These are phyloP conservation scores for Neoniphon sammara DNA, from an alignment of 2,797 vertebrate genomes.

Conservation along the genomic window DNA sequence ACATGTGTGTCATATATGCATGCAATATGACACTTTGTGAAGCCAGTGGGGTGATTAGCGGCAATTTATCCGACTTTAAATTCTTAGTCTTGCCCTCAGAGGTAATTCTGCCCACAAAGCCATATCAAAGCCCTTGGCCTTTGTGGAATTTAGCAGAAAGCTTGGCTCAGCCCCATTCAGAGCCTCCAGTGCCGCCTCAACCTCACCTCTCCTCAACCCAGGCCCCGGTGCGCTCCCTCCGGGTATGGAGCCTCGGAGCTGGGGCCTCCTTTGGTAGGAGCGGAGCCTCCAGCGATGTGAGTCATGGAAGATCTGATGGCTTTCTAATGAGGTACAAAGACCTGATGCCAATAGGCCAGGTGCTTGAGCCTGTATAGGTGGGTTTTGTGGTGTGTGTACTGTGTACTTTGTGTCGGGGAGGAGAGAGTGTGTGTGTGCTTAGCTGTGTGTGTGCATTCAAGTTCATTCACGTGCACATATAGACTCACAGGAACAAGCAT, in stretches of 20 bases:
- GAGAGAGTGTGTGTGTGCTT: slow-evolving; percentile 55
- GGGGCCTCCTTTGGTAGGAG: slow-evolving; percentile 58
- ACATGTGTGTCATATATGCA: slow-evolving; percentile 15
- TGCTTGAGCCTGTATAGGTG: slow-evolving; percentile 58
- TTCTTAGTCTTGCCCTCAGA: slow-evolving; percentile 69
- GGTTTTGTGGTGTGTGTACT: slow-evolving; percentile 51
- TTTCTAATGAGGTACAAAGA: slow-evolving; percentile 73
- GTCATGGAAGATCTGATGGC: slow-evolving; percentile 67
- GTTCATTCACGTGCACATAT: slow-evolving; percentile 36
- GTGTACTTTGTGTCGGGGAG: slow-evolving; percentile 39
- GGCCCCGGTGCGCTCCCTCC: slow-evolving; percentile 34
- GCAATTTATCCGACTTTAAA: slow-evolving; percentile 54
- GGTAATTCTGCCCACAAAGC: slow-evolving; percentile 62
- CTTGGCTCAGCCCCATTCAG: slow-evolving; percentile 11
- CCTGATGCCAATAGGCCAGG: slow-evolving; percentile 69
- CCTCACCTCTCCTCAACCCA: slow-evolving; percentile 41
- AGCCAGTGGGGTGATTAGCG: slow-evolving; percentile 50
- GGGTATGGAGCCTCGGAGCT: slow-evolving; percentile 39
- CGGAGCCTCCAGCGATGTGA: slow-evolving; percentile 56
- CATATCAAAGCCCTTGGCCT: slow-evolving; percentile 59
- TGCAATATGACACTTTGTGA: slow-evolving; percentile 39
- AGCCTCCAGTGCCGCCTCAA: slow-evolving; percentile 32
- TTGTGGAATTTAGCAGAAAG: slow-evolving; percentile 41
- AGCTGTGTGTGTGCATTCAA: slow-evolving; percentile 6
- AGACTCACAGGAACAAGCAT: slow-evolving; percentile 64